A percentile compares a stretch with the other conserved stretches of the same genome.
These are phyloP conservation scores for Equus quagga DNA, from an alignment of 2,113 vertebrate species.

Conservation along the genomic window DNA sequence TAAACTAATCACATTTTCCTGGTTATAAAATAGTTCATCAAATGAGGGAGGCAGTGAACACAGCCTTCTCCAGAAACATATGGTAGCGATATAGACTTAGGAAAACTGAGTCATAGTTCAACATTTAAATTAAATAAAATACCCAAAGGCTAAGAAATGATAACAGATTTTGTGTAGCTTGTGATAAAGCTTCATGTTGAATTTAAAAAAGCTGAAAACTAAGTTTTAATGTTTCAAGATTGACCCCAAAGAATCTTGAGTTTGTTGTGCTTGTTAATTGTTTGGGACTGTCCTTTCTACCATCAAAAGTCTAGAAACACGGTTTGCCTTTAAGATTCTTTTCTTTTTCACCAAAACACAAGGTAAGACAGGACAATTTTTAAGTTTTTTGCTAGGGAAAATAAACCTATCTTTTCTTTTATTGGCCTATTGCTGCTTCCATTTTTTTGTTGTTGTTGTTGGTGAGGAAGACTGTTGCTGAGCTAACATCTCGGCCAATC, in stretches of 20 bases:
- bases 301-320: not conserved
- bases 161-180: not conserved
- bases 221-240: not conserved
- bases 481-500: too few species aligned
- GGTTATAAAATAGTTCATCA: slow-evolving; percentile 54
- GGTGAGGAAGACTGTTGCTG: too few species aligned
- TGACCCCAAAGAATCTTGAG: not conserved
- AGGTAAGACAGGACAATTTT: not conserved
- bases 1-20: slow-evolving; percentile 58
- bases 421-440: not conserved
- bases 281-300: not conserved
- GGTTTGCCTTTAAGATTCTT: not conserved
- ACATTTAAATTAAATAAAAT: not conserved
- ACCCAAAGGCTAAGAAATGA: slow-evolving; percentile 20
- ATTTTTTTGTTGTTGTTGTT: too few species aligned
- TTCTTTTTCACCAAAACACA: not conserved
- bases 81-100: not conserved
- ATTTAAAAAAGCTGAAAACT: not conserved
- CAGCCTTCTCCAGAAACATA: not conserved
- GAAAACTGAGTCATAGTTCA: not conserved
- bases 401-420: not conserved
- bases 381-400: not conserved
- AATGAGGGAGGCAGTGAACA: not conserved
- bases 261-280: not conserved
- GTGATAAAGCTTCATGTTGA: not conserved